phyloP scores from a whole-genome alignment of 1,140 invertebrate species.

The Platyscapa corneri region DNA sequence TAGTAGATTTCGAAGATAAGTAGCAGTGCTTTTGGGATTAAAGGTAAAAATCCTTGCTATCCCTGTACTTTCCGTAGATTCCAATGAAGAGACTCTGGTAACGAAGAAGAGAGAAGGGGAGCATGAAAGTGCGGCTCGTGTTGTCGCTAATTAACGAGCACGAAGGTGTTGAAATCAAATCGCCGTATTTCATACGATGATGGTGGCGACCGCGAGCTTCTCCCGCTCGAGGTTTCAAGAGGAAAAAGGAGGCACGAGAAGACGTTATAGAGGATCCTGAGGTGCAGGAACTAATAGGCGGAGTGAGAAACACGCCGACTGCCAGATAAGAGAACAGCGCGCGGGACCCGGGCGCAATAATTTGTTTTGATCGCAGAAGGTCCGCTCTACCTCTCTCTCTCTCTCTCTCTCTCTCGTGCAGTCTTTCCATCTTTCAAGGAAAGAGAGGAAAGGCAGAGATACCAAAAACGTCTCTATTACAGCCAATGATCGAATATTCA shows the following conservation, averaged over 20 bases:
- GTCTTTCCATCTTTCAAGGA: background rate
- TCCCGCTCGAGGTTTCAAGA: slow-evolving; percentile 1
- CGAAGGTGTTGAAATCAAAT: slow-evolving; percentile 69
- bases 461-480: slow-evolving; percentile 53
- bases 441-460: background rate
- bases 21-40: background rate
- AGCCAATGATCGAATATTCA: slow-evolving; percentile 43
- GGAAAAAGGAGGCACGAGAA: slow-evolving; percentile 32
- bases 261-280: slow-evolving; percentile 53
- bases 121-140: slow-evolving; percentile 55
- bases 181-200: slow-evolving; percentile 66
- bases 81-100: background rate
- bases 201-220: slow-evolving; percentile 52
- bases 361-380: slow-evolving; percentile 51
- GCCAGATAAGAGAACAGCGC: slow-evolving; percentile 63
- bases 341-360: slow-evolving; percentile 57
- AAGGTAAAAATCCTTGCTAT: background rate
- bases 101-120: slow-evolving; percentile 42
- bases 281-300: slow-evolving; percentile 69
- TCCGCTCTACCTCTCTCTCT: background rate
- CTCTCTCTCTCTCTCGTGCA: background rate
- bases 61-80: background rate
- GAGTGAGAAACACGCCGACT: slow-evolving; percentile 65
- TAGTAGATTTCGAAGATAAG: background rate
- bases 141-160: slow-evolving; percentile 67